phyloP scores from a whole-genome alignment of 2,888 invertebrate species.

The Thymelicus lineola region DNA sequence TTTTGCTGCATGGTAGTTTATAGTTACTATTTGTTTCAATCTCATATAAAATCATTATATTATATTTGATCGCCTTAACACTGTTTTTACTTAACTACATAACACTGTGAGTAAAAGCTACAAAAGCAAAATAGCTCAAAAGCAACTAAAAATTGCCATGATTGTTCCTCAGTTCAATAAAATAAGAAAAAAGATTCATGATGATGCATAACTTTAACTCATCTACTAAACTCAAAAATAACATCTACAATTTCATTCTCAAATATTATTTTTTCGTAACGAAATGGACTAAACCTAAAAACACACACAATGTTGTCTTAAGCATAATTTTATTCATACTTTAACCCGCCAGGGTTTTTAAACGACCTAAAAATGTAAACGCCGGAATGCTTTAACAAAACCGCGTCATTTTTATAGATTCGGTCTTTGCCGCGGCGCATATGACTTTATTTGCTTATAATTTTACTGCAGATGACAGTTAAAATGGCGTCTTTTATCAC shows the following conservation, averaged over 20 bases:
- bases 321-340: conserved; percentile 38
- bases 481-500: neutral
- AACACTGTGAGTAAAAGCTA: no score
- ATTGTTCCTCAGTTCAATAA: no score
- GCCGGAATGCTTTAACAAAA: conserved; percentile 23
- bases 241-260: conserved; percentile 4
- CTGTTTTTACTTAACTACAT: no score
- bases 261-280: conserved; percentile 29
- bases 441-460: conserved; percentile 23
- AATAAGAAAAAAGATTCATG: no score
- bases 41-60: no score
- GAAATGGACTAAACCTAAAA: conserved; percentile 28
- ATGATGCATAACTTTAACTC: neutral
- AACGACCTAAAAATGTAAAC: conserved; percentile 38
- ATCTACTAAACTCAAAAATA: neutral
- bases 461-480: conserved; percentile 5
- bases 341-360: conserved; percentile 32
- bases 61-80: no score
- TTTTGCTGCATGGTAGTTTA: no score
- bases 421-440: conserved; percentile 18
- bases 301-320: conserved; percentile 35
- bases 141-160: no score
- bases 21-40: no score
- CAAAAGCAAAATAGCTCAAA: no score
- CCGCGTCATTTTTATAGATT: conserved; percentile 33